Base-by-base conservation (phyloP, 2,113 vertebrate species). In the Neoarius graeffei region DNA sequence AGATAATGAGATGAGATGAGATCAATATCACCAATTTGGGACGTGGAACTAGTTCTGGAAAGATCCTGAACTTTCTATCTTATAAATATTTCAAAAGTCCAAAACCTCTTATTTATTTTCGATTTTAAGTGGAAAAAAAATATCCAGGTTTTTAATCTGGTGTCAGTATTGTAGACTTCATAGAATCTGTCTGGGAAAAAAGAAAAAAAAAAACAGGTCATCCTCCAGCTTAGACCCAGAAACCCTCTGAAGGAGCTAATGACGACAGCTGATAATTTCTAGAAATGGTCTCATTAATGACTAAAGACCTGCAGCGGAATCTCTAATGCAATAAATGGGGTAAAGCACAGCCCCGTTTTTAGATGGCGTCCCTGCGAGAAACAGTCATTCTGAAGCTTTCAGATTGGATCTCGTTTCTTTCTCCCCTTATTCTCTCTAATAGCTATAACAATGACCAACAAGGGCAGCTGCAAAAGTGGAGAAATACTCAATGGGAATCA, bases 261-360 rank as follows among this genome's bases (percentile, higher is more conserved):
- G 64, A 54, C 4, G 23, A 30, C 62, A 52, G 14, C 62, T 60
- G 25, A 83, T 83, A 5, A n/a, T 74, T 83, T 35, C 79, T 48
- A 30, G 20, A 42, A 87, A 83, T 83, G 42, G 62, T 54, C 10
- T 54, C 56, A 62, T 83, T 83, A 83, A 76, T 50, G 86, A 76
- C n/a, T 76, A 83, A 62, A 87, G 42, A 76, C 80, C 86, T 74
- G 81, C 67, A 87, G 81, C 57, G 27, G 64, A 76, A 87, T 76
- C 57, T 76, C 56, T 83, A 81, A 83, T 54, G 67, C 67, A 64
- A 57, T 64, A 64, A 83, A 83, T 83, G 67, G 15, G 52, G 77
- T 64, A 48, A 67, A 79, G 62, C 76, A 81, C 71, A 54, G 57
- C 27, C 57, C 42, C 42, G 48, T 54, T 48, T 76, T 62, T 50